phyloP scores from a whole-genome alignment of 2,797 vertebrate species.

The Aselliscus stoliczkanus region DNA sequence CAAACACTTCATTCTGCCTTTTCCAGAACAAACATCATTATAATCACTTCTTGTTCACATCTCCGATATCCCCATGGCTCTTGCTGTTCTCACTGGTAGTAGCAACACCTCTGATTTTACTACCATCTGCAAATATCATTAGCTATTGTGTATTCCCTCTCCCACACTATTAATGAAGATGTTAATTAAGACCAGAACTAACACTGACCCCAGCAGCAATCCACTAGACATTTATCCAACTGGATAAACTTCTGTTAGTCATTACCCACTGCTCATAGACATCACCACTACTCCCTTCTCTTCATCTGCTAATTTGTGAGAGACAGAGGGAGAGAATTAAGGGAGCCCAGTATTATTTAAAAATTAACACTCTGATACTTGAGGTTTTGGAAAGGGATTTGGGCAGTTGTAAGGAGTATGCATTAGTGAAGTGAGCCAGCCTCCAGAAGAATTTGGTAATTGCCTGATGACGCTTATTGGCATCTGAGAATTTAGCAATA shows the following conservation, averaged over 20 bases:
- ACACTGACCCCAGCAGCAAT: conserved; percentile 73
- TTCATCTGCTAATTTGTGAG: conserved; percentile 69
- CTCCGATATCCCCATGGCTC: conserved; percentile 60
- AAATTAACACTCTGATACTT: conserved; percentile 61
- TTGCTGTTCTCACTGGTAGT: conserved; percentile 51
- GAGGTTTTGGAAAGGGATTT: conserved; percentile 28
- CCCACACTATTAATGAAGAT: conserved; percentile 76
- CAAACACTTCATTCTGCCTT: conserved; percentile 6
- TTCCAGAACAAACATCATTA: conserved; percentile 55
- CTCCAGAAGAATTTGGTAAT: conserved; percentile 25
- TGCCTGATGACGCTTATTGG: background rate
- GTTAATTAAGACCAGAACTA: conserved; percentile 76
- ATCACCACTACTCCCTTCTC: conserved; percentile 51
- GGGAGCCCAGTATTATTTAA: conserved; percentile 65
- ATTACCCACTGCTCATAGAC: conserved; percentile 70
- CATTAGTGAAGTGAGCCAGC: background rate
- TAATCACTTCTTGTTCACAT: conserved; percentile 63
- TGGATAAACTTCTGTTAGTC: conserved; percentile 77
- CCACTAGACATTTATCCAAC: conserved; percentile 71
- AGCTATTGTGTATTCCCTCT: conserved; percentile 71
- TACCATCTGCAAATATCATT: conserved; percentile 73
- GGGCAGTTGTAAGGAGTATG: background rate
- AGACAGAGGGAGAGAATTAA: conserved; percentile 49
- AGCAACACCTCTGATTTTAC: conserved; percentile 69
- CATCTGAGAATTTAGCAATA: conserved; percentile 17